Evolutionary conservation across 2,888 invertebrate species (phyloP), one percentile per base, ranked within the genome.

Genomic region (Athalia cordata): DNA sequence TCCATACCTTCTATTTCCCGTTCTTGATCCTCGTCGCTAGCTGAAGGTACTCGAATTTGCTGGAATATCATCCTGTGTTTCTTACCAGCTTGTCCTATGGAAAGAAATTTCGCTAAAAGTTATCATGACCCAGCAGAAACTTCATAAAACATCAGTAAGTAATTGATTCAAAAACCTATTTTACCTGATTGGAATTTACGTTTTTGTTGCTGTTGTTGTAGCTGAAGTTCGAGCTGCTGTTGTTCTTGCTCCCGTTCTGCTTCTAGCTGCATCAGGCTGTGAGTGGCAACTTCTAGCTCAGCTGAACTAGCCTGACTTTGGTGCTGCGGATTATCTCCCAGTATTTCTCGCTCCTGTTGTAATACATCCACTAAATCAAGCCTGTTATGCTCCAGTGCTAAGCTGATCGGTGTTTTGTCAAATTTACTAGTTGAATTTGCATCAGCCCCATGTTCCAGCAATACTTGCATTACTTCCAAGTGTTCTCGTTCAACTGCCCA

Each of bases 401-500:
- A 92, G 80, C 93, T 93, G 3, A 93, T 87, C 3, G 95, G 93
- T 0, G 94, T 94, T 86, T 95, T 94, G 61, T 93, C 93, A 87
- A 96, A 96, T 90, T 96, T 96, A 85, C 95, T 96, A 68, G 92
- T 88, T 81, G 93, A 89, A 67, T 91, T 91, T 7, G 94, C 92
- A 88, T 95, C 94, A 0, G 97, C 97, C 76, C 96, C 96, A 85
- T 93, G 91, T 78, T 93, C 92, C 70, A 98, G 89, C 81, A 98
- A 91, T 81, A 93, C 88, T 76, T 93, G 92, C 64, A 95, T 95
- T 67, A 95, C 93, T 79, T 92, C 92, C 45, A 92, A 89, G 90
- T 97, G 95, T 0, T 95, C 94, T 85, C 95, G 94, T 91, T 96
- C 96, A 62, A 95, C 95, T 5, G 98, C 97, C 98, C 98, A 98